Evolutionary conservation across 2,797 vertebrate species (phyloP), one percentile per base, ranked within the genome.

Genomic region (Phataginus tricuspis): DNA sequence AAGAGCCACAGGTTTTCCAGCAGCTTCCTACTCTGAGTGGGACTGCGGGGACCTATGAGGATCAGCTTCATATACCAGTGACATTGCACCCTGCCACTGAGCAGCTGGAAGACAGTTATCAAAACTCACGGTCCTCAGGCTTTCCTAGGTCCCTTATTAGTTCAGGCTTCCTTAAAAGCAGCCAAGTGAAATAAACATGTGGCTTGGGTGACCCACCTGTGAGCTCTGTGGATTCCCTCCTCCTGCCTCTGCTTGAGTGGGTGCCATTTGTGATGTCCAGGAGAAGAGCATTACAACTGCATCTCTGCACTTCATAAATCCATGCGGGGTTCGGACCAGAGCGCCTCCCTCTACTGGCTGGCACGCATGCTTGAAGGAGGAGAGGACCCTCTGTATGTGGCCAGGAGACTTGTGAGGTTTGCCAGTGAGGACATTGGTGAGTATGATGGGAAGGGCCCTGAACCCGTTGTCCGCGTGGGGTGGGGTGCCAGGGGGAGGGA

Each of bases 251-350:
- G 78, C 71, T 34, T 96, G 5, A 97, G 96, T 0, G 95, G 94
- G 91, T 49, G 55, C 51, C 63, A 37, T 96, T 12, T 95, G 49
- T 94, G 71, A 15, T 49, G 27, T 45, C 55, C 90, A 99, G 99
- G 99, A 71, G 99, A 99, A 93, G 99, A 99, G 84, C 99, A 99
- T 98, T 99, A 99, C 98, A 99, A 99, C 98, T 99, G 99, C 96
- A 99, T 99, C 98, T 99, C 99, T 8, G 99, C 99, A 0, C 98
- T 99, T 39, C 99, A 99, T 95, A 99, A 99, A 98, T 99, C 99
- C 0, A 99, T 99, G 99, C 99, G 99, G 93, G 99, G 99, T 96
- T 99, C 99, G 0, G 99, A 99, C 89, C 98, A 99, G 97, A 99
- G 99, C 0, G 99, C 99, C 27, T 99, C 99, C 68, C 99, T 99